Conservation (phyloP, 2,113 vertebrate genomes). For the Dermatemys mawii region DNA sequence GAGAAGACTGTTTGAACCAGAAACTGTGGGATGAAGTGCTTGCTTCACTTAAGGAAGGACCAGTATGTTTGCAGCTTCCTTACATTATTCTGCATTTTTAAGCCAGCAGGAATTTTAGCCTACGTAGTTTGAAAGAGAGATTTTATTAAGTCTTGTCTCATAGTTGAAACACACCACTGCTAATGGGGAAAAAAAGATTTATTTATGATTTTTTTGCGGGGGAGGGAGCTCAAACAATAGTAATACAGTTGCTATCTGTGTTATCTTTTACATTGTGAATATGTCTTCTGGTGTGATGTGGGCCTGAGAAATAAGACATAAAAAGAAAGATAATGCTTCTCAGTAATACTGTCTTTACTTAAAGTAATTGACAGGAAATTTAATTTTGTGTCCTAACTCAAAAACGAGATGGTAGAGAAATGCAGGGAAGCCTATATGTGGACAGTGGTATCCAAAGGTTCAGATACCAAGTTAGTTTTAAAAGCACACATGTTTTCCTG, state of each 20-base stretch:
- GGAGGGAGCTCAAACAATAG: too few species aligned
- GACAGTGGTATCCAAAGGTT: neutral
- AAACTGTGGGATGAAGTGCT: slow-evolving; percentile 97
- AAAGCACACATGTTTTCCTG: neutral
- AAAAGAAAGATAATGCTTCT: neutral
- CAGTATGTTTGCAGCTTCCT: slow-evolving; percentile 81
- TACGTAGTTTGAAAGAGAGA: neutral
- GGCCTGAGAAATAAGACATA: neutral
- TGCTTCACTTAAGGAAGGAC: slow-evolving; percentile 90
- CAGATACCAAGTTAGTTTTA: neutral
- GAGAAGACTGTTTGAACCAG: slow-evolving; percentile 92
- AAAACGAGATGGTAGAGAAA: neutral
- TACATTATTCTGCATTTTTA: neutral
- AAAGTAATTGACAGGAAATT: neutral
- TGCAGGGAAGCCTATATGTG: neutral
- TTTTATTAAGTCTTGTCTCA: neutral
- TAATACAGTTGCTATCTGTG: neutral
- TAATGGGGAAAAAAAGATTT: neutral
- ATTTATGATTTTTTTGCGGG: neutral
- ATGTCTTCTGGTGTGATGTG: neutral
- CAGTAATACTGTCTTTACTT: neutral
- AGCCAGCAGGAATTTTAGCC: neutral
- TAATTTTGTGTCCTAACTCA: neutral
- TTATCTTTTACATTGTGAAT: neutral
- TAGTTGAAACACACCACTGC: neutral